A percentile compares a stretch with the other conserved stretches of the same genome.
Evolutionary conservation across 2,113 vertebrate species (phyloP).

Genomic region (Cephalopterus ornatus): DNA sequence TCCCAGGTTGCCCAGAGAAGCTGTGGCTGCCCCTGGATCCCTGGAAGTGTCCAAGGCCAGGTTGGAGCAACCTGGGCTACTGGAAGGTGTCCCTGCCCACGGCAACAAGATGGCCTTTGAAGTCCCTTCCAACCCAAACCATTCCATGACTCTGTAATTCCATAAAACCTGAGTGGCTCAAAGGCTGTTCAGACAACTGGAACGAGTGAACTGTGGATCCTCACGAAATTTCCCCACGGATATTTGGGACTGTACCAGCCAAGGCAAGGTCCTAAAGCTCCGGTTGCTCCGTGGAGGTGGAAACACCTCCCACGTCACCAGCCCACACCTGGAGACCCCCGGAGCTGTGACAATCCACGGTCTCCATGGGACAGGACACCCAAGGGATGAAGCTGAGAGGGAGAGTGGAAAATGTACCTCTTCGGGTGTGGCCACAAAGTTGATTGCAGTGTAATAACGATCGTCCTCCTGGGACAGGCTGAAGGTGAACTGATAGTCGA

Average conservation of each 20-base stretch:
- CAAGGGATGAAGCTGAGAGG: not conserved
- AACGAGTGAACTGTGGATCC: not conserved
- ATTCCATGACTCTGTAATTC: not conserved
- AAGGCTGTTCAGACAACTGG: not conserved
- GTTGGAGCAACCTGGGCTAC: accelerated
- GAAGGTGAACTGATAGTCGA: constrained; percentile 99
- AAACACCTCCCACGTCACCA: accelerated
- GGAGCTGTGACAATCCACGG: not conserved
- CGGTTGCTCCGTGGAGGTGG: not conserved
- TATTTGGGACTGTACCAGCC: not conserved
- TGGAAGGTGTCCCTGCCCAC: not conserved
- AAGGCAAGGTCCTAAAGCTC: not conserved
- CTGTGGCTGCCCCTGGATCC: not conserved
- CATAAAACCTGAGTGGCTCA: not conserved
- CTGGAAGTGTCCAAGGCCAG: not conserved
- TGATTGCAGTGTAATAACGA: constrained; percentile 97
- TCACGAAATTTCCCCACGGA: not conserved
- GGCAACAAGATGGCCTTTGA: not conserved
- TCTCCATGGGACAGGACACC: accelerated
- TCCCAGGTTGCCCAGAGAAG: not conserved
- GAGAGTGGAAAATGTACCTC: constrained; percentile 77
- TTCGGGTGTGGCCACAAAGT: constrained; percentile 96
- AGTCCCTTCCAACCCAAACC: not conserved
- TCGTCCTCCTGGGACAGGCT: constrained; percentile 98
- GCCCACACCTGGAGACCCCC: accelerated